phyloP scores from a whole-genome alignment of 1,140 invertebrate species.

The Drosophila nikananu region DNA sequence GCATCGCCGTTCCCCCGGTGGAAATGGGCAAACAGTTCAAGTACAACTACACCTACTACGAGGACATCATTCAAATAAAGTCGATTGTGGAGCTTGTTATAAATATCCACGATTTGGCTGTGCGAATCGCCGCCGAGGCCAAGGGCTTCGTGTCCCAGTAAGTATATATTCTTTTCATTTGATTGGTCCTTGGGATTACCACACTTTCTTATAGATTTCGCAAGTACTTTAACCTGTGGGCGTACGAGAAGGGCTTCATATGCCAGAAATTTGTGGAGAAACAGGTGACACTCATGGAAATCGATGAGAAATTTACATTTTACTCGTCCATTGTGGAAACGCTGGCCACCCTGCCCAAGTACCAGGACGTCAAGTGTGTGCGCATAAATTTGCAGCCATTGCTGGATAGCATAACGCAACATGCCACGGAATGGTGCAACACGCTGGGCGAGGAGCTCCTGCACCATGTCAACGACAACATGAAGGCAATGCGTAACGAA shows the following conservation, averaged over 20 bases:
- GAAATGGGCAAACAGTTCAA: slow-evolving; percentile 86
- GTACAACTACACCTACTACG: slow-evolving; percentile 90
- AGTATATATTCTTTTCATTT: slow-evolving; percentile 4
- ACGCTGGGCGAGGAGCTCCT: slow-evolving; percentile 88
- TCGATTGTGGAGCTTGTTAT: slow-evolving; percentile 86
- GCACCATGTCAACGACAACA: slow-evolving; percentile 87
- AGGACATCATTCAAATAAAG: slow-evolving; percentile 88
- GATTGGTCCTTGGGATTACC: background rate
- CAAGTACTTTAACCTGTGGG: slow-evolving; percentile 90
- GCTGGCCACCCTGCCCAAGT: slow-evolving; percentile 87
- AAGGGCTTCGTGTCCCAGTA: slow-evolving; percentile 63
- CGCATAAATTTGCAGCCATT: slow-evolving; percentile 89
- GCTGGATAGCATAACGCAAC: slow-evolving; percentile 88
- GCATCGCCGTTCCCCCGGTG: slow-evolving; percentile 88
- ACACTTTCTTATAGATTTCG: slow-evolving; percentile 58
- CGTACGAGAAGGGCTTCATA: slow-evolving; percentile 90
- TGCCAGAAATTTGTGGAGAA: slow-evolving; percentile 91
- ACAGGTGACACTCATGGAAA: slow-evolving; percentile 90
- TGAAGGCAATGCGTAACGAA: slow-evolving; percentile 88
- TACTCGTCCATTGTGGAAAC: slow-evolving; percentile 92
- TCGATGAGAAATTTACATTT: slow-evolving; percentile 93
- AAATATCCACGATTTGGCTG: slow-evolving; percentile 63
- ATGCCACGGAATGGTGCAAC: slow-evolving; percentile 90
- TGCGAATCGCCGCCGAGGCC: slow-evolving; percentile 49
- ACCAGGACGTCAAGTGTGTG: slow-evolving; percentile 88